These are phyloP conservation scores for Indicator indicator DNA, from an alignment of 2,113 vertebrate species.

Conservation along the genomic window DNA sequence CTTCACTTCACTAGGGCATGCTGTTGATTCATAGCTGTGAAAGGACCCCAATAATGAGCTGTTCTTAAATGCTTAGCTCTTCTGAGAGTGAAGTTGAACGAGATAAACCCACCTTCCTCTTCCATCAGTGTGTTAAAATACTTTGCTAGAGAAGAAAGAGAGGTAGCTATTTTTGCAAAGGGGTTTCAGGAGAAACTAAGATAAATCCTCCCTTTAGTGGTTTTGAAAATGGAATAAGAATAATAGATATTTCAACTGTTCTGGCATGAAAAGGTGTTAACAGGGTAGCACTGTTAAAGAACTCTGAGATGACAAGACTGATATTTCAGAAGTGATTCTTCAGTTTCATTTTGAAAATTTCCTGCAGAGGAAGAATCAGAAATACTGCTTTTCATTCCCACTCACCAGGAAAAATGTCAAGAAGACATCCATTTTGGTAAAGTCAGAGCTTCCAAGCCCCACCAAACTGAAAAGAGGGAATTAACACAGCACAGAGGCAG, in stretches of 20 bases:
- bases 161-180: constrained; percentile 13
- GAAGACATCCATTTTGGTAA: background rate
- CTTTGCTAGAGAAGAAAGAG: background rate
- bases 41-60: background rate
- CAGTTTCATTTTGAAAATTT: constrained; percentile 46
- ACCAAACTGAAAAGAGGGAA: background rate
- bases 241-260: constrained; percentile 41
- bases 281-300: constrained; percentile 19
- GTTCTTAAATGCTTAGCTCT: constrained; percentile 9
- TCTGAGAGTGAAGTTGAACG: background rate
- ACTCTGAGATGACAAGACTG: constrained; percentile 15
- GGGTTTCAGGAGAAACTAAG: background rate
- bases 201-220: constrained; percentile 13
- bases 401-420: background rate
- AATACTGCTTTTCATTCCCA: constrained; percentile 16
- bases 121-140: constrained; percentile 1
- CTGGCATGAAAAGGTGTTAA: constrained; percentile 43
- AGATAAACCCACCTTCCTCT: background rate
- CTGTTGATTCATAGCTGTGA: background rate
- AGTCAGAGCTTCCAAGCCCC: background rate
- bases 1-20: background rate
- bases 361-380: constrained; percentile 8
- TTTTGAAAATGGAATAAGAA: constrained; percentile 42
- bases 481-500: background rate
- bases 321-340: constrained; percentile 46